Evolutionary conservation across 2,797 vertebrate species (phyloP).

Genomic region (Typhlichthys eigenmanni): DNA sequence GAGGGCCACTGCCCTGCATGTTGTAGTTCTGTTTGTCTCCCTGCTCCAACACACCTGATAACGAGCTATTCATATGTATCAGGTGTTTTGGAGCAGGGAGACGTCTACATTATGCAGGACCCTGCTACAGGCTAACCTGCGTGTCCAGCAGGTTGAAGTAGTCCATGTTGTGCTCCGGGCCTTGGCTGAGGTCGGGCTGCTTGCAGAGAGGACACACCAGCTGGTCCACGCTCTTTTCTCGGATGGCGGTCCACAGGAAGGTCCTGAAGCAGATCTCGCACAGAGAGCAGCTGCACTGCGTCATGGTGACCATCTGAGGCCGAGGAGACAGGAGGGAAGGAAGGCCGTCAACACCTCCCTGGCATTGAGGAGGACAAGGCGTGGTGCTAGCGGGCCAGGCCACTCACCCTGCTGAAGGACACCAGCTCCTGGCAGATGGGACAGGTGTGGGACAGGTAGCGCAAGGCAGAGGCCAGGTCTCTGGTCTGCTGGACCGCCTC

Average conservation of each 20-base stretch:
- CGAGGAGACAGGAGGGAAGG: background rate
- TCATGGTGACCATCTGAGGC: constrained; percentile 79
- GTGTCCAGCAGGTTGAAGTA: constrained; percentile 81
- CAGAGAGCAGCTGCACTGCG: constrained; percentile 78
- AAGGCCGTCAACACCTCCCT: no score
- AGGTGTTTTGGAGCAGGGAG: no score
- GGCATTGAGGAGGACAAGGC: no score
- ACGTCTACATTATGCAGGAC: background rate
- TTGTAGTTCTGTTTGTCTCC: no score
- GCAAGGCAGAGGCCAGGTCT: constrained; percentile 73
- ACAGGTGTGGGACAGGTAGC: constrained; percentile 77
- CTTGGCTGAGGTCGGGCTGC: constrained; percentile 65
- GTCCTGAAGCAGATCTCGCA: constrained; percentile 77
- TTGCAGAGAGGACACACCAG: constrained; percentile 78
- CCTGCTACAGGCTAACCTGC: constrained; percentile 61
- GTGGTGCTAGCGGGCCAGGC: no score
- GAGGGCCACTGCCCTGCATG: no score
- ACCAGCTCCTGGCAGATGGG: constrained; percentile 79
- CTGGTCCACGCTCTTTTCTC: constrained; percentile 73
- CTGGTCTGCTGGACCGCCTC: constrained; percentile 73
- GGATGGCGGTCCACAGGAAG: constrained; percentile 76
- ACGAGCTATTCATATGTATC: no score
- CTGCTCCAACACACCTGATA: no score
- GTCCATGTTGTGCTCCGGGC: constrained; percentile 71
- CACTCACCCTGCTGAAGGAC: constrained; percentile 76